These are phyloP conservation scores for Euphydryas editha DNA, from an alignment of 2,888 invertebrate species.

Conservation along the genomic window DNA sequence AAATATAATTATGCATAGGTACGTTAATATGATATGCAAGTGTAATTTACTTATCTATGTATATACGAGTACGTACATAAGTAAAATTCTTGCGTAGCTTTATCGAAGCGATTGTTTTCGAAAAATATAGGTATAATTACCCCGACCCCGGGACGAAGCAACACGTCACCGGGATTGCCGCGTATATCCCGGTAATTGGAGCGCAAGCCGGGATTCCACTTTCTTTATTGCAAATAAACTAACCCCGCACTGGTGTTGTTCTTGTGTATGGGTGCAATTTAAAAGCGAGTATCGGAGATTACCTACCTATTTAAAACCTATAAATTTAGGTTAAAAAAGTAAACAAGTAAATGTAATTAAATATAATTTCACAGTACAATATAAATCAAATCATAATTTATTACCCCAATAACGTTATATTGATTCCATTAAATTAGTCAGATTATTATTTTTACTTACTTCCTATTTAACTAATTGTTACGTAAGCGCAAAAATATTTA, in stretches of 20 bases:
- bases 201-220: constrained; percentile 80
- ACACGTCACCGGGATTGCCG: constrained; percentile 80
- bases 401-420: too few relatives aligned
- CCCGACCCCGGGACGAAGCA: constrained; percentile 65
- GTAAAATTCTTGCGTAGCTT: constrained; percentile 44
- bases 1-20: too few relatives aligned
- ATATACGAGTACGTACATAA: not conserved
- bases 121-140: constrained; percentile 76
- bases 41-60: not conserved
- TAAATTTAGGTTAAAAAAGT: not conserved
- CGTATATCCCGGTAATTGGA: constrained; percentile 83
- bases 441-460: too few relatives aligned
- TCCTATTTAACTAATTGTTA: too few relatives aligned
- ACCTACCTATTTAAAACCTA: constrained; percentile 10
- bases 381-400: too few relatives aligned
- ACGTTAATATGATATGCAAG: too few relatives aligned
- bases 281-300: constrained; percentile 36
- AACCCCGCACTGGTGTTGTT: constrained; percentile 76
- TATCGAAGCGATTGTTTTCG: constrained; percentile 60
- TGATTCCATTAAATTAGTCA: too few relatives aligned
- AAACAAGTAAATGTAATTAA: too few relatives aligned
- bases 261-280: constrained; percentile 54
- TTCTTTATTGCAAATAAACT: constrained; percentile 83
- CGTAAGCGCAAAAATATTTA: too few relatives aligned
- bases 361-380: not conserved